Conservation (phyloP, 2,888 invertebrate genomes). For the Microplitis deprimator region DNA sequence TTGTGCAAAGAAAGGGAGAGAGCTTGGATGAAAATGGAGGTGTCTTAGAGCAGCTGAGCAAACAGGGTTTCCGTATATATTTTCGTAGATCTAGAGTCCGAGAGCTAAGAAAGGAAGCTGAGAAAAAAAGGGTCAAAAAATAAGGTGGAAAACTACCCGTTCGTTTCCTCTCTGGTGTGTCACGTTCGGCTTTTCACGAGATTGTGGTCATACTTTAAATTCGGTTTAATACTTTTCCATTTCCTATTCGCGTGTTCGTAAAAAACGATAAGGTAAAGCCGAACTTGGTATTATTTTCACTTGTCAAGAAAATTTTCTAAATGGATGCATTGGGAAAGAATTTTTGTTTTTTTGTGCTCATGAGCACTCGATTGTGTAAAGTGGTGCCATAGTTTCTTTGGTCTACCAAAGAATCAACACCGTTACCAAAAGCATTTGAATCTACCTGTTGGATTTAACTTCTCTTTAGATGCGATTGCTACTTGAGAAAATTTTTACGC, state of each 20-base stretch:
- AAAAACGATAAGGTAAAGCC: no score
- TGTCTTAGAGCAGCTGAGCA: conserved; percentile 51
- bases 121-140: conserved; percentile 11
- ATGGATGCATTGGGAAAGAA: no score
- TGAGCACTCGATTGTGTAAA: no score
- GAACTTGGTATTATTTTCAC: no score
- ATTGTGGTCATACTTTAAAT: conserved; percentile 55
- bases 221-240: conserved; percentile 42
- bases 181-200: no score
- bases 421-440: conserved; percentile 22
- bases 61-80: conserved; percentile 50
- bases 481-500: conserved; percentile 2
- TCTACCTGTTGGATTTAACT: conserved; percentile 38
- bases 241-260: no score
- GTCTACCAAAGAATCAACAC: background rate
- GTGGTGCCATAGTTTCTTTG: no score
- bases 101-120: conserved; percentile 11
- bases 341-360: no score
- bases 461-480: background rate
- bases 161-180: no score
- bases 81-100: conserved; percentile 48
- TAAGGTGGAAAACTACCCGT: background rate
- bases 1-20: background rate
- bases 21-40: background rate
- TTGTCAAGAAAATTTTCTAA: no score